Evolutionary conservation across 2,113 vertebrate genomes (phyloP).

Genomic region (Alaudala cheleensis): DNA sequence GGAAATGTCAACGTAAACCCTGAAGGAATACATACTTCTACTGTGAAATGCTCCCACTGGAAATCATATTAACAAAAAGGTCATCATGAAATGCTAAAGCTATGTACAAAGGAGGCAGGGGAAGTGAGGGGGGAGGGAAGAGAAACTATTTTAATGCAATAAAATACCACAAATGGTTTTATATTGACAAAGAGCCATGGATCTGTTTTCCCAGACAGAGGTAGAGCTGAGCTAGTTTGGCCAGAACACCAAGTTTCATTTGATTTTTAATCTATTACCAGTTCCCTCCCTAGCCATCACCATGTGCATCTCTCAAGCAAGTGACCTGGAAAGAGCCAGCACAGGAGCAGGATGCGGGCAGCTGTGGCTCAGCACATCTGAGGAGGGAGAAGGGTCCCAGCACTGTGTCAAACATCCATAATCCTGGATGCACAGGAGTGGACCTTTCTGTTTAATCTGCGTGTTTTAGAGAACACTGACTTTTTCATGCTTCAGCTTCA

Average conservation of each 20-base stretch:
- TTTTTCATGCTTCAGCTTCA: background rate
- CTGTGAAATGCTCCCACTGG: slow-evolving; percentile 59
- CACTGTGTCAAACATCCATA: background rate
- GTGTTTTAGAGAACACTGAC: background rate
- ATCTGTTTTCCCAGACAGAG: background rate
- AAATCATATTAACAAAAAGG: slow-evolving; percentile 61
- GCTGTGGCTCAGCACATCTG: background rate
- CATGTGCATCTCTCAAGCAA: background rate
- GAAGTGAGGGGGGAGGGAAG: background rate
- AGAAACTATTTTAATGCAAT: slow-evolving; percentile 33
- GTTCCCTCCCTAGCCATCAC: background rate
- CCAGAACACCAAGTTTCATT: background rate
- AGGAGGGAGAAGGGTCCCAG: background rate
- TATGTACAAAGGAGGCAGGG: background rate
- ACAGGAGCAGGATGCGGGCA: rapidly evolving
- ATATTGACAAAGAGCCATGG: background rate
- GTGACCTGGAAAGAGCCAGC: background rate
- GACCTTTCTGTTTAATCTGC: background rate
- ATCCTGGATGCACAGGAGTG: background rate
- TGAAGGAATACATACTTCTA: slow-evolving; percentile 66
- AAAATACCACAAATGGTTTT: slow-evolving; percentile 31
- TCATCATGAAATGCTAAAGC: slow-evolving; percentile 54
- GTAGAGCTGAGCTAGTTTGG: background rate
- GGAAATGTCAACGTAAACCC: slow-evolving; percentile 60
- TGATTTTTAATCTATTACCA: background rate